Evolutionary conservation across 1,140 invertebrate species (phyloP).

Genomic region (Zaprionus ornatus): DNA sequence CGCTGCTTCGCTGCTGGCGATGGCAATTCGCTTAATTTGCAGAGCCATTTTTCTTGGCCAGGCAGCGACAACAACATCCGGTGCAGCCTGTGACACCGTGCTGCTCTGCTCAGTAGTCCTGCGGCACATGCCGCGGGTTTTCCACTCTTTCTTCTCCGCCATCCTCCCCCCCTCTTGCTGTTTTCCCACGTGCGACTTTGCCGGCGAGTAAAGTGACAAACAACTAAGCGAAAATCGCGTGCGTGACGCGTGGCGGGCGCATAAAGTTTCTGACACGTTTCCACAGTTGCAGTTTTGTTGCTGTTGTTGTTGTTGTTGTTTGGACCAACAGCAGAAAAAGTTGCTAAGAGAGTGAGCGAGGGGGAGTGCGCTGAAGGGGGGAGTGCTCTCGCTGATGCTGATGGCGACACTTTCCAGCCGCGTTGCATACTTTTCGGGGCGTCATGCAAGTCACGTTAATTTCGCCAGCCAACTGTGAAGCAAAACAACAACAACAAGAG

Average conservation of each 20-base stretch:
- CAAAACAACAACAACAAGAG: slow-evolving; percentile 38
- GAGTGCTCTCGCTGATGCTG: slow-evolving; percentile 35
- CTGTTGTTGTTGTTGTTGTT: slow-evolving; percentile 31
- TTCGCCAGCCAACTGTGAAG: slow-evolving; percentile 71
- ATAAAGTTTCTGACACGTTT: slow-evolving; percentile 81
- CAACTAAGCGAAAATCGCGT: slow-evolving; percentile 81
- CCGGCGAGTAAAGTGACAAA: slow-evolving; percentile 68
- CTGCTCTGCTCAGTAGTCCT: neutral
- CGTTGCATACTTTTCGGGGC: slow-evolving; percentile 73
- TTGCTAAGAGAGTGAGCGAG: slow-evolving; percentile 17
- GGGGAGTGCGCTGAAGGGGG: neutral
- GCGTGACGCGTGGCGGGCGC: slow-evolving; percentile 77
- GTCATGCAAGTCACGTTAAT: slow-evolving; percentile 80
- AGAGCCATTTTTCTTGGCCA: slow-evolving; percentile 63
- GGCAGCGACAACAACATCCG: slow-evolving; percentile 32
- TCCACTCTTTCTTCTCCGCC: neutral
- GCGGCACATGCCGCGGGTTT: neutral
- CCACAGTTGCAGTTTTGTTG: slow-evolving; percentile 70
- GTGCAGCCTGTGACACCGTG: neutral
- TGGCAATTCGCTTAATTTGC: slow-evolving; percentile 75
- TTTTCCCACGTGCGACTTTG: neutral
- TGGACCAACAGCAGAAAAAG: slow-evolving; percentile 56
- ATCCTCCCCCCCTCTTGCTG: neutral
- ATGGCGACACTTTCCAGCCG: slow-evolving; percentile 74
- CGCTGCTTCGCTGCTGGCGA: slow-evolving; percentile 26